Evolutionary conservation across 2,888 invertebrate genomes (phyloP).

Genomic region (Polyploca ridens): DNA sequence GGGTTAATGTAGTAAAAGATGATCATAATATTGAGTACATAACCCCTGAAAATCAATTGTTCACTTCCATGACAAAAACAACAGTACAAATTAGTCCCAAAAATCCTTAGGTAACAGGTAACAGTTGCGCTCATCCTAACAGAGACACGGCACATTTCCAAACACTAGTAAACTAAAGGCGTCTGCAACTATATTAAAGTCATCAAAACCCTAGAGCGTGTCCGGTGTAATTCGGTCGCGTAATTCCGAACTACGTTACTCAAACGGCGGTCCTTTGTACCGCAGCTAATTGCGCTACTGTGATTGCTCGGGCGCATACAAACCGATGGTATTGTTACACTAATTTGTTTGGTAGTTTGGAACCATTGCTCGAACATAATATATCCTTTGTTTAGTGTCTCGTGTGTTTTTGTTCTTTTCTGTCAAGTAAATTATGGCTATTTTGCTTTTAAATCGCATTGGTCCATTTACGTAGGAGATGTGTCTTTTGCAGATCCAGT

Average conservation of each 20-base stretch:
- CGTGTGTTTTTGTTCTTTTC: not conserved
- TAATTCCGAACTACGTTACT: slow-evolving; percentile 7
- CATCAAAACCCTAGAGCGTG: slow-evolving; percentile 6
- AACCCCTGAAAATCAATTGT: too few species aligned
- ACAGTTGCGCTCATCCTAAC: not conserved
- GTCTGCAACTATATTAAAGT: not conserved
- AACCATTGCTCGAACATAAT: slow-evolving; percentile 11
- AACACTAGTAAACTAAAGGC: not conserved
- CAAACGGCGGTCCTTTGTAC: slow-evolving; percentile 27
- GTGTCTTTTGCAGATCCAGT: too few species aligned
- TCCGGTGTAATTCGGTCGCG: slow-evolving; percentile 1
- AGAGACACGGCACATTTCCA: not conserved
- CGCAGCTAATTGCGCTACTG: slow-evolving; percentile 30
- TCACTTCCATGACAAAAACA: too few species aligned
- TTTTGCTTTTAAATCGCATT: not conserved
- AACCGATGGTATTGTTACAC: slow-evolving; percentile 20
- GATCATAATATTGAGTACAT: too few species aligned
- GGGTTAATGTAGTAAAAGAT: too few species aligned
- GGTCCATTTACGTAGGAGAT: too few species aligned
- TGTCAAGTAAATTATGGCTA: not conserved
- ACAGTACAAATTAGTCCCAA: too few species aligned
- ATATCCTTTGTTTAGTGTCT: not conserved
- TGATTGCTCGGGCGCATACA: slow-evolving; percentile 30
- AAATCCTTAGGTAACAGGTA: too few species aligned
- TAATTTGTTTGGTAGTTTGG: slow-evolving; percentile 34